phyloP scores from a whole-genome alignment of 2,888 invertebrate species.

The Julus scanicus region DNA sequence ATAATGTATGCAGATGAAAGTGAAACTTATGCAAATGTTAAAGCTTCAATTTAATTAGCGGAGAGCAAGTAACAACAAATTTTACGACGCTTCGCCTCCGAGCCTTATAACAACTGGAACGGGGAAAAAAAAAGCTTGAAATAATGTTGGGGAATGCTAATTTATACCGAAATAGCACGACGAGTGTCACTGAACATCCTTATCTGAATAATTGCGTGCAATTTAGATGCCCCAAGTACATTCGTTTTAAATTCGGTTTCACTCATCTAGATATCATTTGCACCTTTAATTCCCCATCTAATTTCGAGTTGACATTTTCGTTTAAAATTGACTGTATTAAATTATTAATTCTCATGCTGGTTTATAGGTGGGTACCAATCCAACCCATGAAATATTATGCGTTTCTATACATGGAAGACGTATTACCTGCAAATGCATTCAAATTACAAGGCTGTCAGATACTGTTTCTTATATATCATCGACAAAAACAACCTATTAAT shows the following conservation, averaged over 20 bases:
- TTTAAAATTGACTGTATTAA: too few species aligned
- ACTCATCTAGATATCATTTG: constrained; percentile 20
- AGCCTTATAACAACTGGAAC: neutral
- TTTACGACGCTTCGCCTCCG: constrained; percentile 15
- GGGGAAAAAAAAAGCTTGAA: neutral
- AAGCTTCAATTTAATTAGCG: constrained; percentile 19
- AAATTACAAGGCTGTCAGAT: too few species aligned
- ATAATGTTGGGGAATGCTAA: neutral
- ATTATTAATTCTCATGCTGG: too few species aligned
- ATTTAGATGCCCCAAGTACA: constrained; percentile 33
- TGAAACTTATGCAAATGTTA: constrained; percentile 19
- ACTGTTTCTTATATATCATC: too few species aligned
- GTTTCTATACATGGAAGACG: too few species aligned
- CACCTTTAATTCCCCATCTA: constrained; percentile 26
- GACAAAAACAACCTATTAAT: too few species aligned
- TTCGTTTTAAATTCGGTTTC: neutral
- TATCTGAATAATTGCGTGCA: neutral
- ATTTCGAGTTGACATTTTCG: neutral
- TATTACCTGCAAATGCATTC: too few species aligned
- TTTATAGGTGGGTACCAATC: too few species aligned
- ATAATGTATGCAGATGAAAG: constrained; percentile 15
- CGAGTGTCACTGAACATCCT: neutral
- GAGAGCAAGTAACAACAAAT: constrained; percentile 9
- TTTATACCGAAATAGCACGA: constrained; percentile 27
- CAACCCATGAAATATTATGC: too few species aligned